Evolutionary conservation across 1,140 invertebrate species (phyloP), one percentile per base, ranked within the genome.

Genomic region (Drosophila malerkotliana): DNA sequence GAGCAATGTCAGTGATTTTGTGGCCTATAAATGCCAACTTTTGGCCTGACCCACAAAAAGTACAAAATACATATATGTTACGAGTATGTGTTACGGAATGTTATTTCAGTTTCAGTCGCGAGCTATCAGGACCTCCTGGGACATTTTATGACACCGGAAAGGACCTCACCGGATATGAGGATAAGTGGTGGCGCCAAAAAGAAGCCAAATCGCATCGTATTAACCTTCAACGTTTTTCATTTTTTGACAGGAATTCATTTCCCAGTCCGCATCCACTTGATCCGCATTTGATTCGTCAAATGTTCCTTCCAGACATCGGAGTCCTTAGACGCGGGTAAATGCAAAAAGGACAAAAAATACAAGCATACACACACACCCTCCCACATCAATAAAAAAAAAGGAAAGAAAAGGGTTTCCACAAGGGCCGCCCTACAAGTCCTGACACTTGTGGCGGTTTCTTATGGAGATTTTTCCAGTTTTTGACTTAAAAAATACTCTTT

Each of bases 141-240:
- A 71, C 64, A 71, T 57, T 71, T 71, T 69, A 69, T 68, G 56
- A 39, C 47, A 44, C 63, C 63, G 45, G 59, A 64, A 64, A 63
- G 44, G 58, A 49, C 32, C 32, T 10, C 32, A 32, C 32, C 8
- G 34, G 34, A 37, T 37, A n/a, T n/a, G 34, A 37, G 10, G 34
- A 37, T n/a, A 37, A 37, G 34, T 37, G 34, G 34, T 37, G 34
- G 34, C 34, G 34, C 34, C 32, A 45, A 39, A 47, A 72, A 52
- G 34, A 32, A 52, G 57, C 55, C 80, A 80, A 85, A 87, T 87
- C 82, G 71, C 82, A 85, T 75, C 66, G 78, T 67, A 87, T 85
- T 87, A 85, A 87, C 81, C 81, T 87, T 87, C 74, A 78, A 81
- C 82, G 74, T 81, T 81, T 87, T 81, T 87, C 67, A 76, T 79